Conservation (phyloP, 2,888 invertebrate species). For the Tinea trinotella region DNA sequence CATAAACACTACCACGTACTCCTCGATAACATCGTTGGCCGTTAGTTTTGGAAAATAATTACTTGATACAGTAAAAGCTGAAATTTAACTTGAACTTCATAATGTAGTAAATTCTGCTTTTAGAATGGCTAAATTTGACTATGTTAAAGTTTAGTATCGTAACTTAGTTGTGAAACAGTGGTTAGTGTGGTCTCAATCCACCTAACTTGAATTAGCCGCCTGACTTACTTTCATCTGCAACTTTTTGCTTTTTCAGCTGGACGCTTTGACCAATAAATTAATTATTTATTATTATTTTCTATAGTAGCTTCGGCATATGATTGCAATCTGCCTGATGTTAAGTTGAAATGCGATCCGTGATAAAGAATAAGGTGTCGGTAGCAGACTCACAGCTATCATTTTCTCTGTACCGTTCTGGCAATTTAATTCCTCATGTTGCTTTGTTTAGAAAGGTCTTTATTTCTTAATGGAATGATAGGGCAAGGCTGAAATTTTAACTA, state of each 20-base stretch:
- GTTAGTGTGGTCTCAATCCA: constrained; percentile 13
- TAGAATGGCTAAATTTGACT: constrained; percentile 18
- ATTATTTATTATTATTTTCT: no score
- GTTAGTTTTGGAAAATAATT: constrained; percentile 7
- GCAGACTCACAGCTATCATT: no score
- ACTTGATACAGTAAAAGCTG: constrained; percentile 3
- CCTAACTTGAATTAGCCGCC: constrained; percentile 14
- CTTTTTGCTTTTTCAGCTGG: constrained; percentile 2
- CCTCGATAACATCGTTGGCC: background rate
- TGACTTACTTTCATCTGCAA: constrained; percentile 15
- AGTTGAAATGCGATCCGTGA: no score
- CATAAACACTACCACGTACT: no score
- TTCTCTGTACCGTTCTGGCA: no score
- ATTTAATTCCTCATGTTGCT: no score
- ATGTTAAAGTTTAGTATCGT: constrained; percentile 17
- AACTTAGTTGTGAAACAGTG: constrained; percentile 15
- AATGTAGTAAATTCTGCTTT: constrained; percentile 17
- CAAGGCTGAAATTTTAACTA: no score
- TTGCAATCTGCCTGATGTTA: no score
- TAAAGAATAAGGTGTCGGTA: no score
- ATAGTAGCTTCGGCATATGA: no score
- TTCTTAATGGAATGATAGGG: no score
- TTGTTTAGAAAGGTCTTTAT: no score
- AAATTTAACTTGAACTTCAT: constrained; percentile 15
- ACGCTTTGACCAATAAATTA: background rate